Conservation (phyloP, 2,888 invertebrate genomes). For the Agapostemon virescens region DNA sequence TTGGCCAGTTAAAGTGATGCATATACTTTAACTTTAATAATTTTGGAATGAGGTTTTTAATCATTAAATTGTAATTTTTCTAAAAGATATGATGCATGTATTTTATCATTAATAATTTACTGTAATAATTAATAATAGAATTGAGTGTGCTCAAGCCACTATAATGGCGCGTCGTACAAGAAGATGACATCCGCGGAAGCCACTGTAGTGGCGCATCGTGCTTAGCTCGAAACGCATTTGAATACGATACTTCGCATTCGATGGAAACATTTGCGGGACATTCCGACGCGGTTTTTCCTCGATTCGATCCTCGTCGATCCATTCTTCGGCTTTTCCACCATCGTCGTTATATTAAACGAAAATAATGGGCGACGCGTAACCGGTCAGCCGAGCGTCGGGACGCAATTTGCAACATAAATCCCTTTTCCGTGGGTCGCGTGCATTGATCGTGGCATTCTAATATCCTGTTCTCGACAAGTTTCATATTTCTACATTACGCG, state of each 20-base stretch:
- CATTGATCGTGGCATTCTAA: constrained; percentile 52
- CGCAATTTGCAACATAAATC: constrained; percentile 46
- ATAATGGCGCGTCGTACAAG: too few species aligned
- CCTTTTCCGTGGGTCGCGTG: constrained; percentile 23
- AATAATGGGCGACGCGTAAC: neutral
- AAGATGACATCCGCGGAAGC: too few species aligned
- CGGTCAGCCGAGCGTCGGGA: neutral
- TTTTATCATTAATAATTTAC: too few species aligned
- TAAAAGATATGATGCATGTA: too few species aligned
- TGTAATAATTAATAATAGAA: too few species aligned
- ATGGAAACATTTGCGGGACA: neutral
- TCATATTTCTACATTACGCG: constrained; percentile 51
- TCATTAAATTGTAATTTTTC: too few species aligned
- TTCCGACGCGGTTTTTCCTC: neutral
- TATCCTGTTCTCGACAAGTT: constrained; percentile 49
- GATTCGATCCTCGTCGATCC: neutral
- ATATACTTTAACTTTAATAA: too few species aligned
- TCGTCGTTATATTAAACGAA: constrained; percentile 6
- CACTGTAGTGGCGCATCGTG: too few species aligned
- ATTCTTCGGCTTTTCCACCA: neutral
- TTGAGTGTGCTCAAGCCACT: too few species aligned
- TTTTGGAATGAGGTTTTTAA: too few species aligned
- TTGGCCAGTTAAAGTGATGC: too few species aligned
- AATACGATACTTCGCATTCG: neutral
- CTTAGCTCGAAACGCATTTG: neutral